These are phyloP conservation scores for Matsumurasca onukii DNA, from an alignment of 1,140 invertebrate species.

Conservation along the genomic window DNA sequence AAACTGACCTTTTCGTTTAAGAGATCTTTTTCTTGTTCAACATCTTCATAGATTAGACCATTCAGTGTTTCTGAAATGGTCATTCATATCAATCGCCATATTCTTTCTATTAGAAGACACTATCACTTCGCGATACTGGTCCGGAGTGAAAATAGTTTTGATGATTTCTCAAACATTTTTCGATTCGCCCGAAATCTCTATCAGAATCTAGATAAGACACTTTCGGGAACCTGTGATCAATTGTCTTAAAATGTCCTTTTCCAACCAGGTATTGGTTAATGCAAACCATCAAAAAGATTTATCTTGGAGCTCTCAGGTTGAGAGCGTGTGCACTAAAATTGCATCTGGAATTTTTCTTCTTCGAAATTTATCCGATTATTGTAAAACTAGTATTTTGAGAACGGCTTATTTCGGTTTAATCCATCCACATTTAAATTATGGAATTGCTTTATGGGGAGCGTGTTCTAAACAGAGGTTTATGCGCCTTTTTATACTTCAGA, in stretches of 20 bases:
- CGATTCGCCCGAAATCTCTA: constrained; percentile 33
- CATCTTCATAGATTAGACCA: constrained; percentile 12
- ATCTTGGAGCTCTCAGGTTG: too few relatives aligned
- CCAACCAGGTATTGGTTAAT: constrained; percentile 31
- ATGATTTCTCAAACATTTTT: constrained; percentile 28
- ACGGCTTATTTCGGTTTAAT: too few relatives aligned
- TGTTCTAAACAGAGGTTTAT: too few relatives aligned
- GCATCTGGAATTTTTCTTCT: too few relatives aligned
- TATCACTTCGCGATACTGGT: constrained; percentile 27
- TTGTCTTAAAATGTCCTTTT: too few relatives aligned
- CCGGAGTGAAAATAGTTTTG: constrained; percentile 24
- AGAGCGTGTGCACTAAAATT: too few relatives aligned
- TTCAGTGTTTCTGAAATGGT: too few relatives aligned
- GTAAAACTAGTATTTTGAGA: too few relatives aligned
- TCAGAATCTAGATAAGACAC: constrained; percentile 32
- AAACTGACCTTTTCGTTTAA: constrained; percentile 26
- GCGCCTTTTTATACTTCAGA: constrained; percentile 30
- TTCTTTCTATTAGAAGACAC: constrained; percentile 21
- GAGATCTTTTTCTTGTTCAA: constrained; percentile 14
- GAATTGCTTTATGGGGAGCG: too few relatives aligned
- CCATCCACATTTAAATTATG: too few relatives aligned
- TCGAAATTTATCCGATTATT: too few relatives aligned
- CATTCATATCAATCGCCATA: constrained; percentile 26
- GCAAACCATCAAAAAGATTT: constrained; percentile 28
- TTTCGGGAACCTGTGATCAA: constrained; percentile 27